Evolutionary conservation across 2,113 vertebrate genomes (phyloP).

Genomic region (Hippocampus comes): DNA sequence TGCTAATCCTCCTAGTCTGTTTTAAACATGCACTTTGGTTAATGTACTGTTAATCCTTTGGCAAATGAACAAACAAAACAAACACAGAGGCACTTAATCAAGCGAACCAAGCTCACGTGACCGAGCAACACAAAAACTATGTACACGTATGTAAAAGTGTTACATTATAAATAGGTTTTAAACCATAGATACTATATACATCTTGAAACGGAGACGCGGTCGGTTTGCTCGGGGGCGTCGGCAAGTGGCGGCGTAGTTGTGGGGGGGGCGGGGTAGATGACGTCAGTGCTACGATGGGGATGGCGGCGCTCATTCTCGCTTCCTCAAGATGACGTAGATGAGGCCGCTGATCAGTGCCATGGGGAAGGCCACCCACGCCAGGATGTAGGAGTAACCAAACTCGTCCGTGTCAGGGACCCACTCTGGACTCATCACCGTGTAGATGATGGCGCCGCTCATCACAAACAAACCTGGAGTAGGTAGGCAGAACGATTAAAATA

Average conservation of each 20-base stretch:
- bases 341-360: conserved; percentile 88
- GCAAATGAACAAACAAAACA: conserved; percentile 59
- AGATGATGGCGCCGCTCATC: conserved; percentile 91
- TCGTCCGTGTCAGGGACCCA: conserved; percentile 68
- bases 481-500: background rate
- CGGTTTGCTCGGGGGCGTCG: conserved; percentile 49
- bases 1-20: conserved; percentile 42
- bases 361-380: conserved; percentile 95
- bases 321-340: conserved; percentile 93
- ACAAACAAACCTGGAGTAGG: conserved; percentile 85
- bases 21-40: conserved; percentile 73
- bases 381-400: conserved; percentile 87
- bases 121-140: conserved; percentile 96
- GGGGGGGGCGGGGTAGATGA: conserved; percentile 19
- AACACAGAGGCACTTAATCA: conserved; percentile 89
- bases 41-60: conserved; percentile 67
- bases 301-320: conserved; percentile 81
- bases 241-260: conserved; percentile 16
- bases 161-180: conserved; percentile 99
- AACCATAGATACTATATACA: conserved; percentile 99
- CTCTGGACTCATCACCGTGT: conserved; percentile 83
- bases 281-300: conserved; percentile 30
- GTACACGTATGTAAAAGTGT: conserved; percentile 99
- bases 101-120: conserved; percentile 79
- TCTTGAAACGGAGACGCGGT: conserved; percentile 87